Base-by-base conservation (phyloP, 2,888 invertebrate species). In the Perizoma flavofasciatum region DNA sequence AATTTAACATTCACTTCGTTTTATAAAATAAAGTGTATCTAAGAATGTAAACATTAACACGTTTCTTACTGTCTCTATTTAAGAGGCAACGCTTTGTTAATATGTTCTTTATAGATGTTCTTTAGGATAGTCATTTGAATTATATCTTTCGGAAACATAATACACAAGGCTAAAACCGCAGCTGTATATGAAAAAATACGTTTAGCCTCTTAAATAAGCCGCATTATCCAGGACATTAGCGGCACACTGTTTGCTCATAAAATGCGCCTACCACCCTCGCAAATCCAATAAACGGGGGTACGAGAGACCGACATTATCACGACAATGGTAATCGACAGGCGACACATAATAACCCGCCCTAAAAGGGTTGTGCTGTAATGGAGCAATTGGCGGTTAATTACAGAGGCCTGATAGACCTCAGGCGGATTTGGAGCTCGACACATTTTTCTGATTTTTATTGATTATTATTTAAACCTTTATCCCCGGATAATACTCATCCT, bases 351-450 rank as follows among this genome's bases (percentile, higher is more conserved):
- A 78, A 76, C 78, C 74, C 69, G 67, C 70, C 76, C 77, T 77
- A 75, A 81, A 82, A 82, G 81, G 82, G 81, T 75, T 69, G 65
- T 70, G 61, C 61, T 77, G 75, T 80, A 84, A 84, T 83, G 80
- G 82, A 78, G 72, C 83, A 76, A 81, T 83, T 77, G 81, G 72
- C 73, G 77, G 82, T 83, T 85, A 85, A 85, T 85, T 85, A 83
- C 81, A 35, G 41, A 56, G 54, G 56, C 40, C 59, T 59, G 46
- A 55, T 50, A 62, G 50, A 55, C 61, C 60, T 37, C 10, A 39
- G 45, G 44, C 40, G 52, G 34, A 44, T 43, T 51, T 35, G 43
- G 41, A 11, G 49, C 55, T 59, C 55, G 61, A 46, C 39, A 32
- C n/a, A 43, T 32, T 48, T 47, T 51, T 11, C 7, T 34, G 40